These are phyloP conservation scores for Amphipoea oculea DNA, from an alignment of 2,888 invertebrate genomes.

Conservation along the genomic window DNA sequence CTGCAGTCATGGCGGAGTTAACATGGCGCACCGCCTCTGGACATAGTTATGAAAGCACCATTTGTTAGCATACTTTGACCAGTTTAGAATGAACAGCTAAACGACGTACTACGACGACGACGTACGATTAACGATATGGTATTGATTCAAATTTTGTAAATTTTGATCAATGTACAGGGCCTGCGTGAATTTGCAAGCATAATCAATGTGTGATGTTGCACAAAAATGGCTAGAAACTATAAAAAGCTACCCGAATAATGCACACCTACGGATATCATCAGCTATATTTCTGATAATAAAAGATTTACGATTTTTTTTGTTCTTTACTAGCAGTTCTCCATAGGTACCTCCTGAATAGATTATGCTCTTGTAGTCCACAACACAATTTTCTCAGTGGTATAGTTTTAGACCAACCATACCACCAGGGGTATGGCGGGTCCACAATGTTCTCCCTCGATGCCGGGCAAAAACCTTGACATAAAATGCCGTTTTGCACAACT, in stretches of 20 bases:
- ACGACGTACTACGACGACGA: no score
- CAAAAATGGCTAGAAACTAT: neutral
- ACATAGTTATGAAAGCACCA: constrained; percentile 5
- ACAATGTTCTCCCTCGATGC: no score
- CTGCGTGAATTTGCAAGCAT: neutral
- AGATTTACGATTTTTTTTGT: constrained; percentile 1
- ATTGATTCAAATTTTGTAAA: neutral
- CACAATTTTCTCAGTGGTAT: no score
- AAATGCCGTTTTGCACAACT: neutral
- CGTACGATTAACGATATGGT: constrained; percentile 6
- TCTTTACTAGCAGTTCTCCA: neutral
- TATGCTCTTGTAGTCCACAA: no score
- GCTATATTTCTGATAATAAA: constrained; percentile 3
- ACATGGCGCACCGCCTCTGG: neutral
- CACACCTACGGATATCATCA: neutral
- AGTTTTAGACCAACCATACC: no score
- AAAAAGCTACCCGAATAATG: neutral
- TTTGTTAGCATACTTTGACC: constrained; percentile 7
- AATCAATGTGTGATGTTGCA: neutral
- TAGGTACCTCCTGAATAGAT: no score
- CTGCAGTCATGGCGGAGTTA: neutral
- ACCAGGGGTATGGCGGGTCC: no score
- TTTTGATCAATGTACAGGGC: neutral
- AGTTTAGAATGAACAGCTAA: constrained; percentile 3
- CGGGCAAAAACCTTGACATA: constrained; percentile 1